Conservation (phyloP, 2,888 invertebrate genomes). For the Orthonevra nobilis region DNA sequence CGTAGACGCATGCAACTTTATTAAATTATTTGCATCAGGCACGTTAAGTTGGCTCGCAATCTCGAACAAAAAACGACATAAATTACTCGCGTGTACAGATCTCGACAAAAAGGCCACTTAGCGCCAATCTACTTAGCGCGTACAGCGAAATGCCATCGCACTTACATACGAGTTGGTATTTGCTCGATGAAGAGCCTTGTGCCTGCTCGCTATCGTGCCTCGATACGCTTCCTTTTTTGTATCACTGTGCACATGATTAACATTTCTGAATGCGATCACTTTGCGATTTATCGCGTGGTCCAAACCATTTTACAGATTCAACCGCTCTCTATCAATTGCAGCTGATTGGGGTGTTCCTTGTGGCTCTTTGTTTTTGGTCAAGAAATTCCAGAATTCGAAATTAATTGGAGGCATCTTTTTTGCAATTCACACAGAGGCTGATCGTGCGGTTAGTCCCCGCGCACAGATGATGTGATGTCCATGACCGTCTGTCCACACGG, state of each 20-base stretch:
- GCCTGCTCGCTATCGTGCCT: slow-evolving; percentile 24
- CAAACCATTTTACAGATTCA: slow-evolving; percentile 40
- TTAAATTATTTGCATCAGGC: slow-evolving; percentile 54
- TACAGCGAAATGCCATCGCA: slow-evolving; percentile 45
- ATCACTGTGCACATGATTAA: slow-evolving; percentile 18
- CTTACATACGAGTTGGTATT: slow-evolving; percentile 22
- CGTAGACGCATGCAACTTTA: slow-evolving; percentile 37
- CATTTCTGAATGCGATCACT: slow-evolving; percentile 52
- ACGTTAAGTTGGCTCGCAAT: slow-evolving; percentile 37
- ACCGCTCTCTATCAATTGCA: slow-evolving; percentile 39
- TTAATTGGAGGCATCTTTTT: slow-evolving; percentile 59
- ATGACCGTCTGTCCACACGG: slow-evolving; percentile 14
- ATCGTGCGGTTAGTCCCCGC: background rate
- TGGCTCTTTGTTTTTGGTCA: slow-evolving; percentile 9
- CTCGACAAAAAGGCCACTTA: slow-evolving; percentile 25
- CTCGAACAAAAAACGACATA: slow-evolving; percentile 51
- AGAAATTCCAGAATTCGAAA: slow-evolving; percentile 58
- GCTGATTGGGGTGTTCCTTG: background rate
- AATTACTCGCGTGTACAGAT: slow-evolving; percentile 51
- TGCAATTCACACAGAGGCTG: slow-evolving; percentile 26
- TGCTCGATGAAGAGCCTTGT: no score
- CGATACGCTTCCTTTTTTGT: background rate
- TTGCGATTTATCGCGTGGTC: slow-evolving; percentile 58
- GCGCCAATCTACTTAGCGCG: slow-evolving; percentile 50
- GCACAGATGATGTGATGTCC: slow-evolving; percentile 39